Evolutionary conservation across 1,140 invertebrate genomes (phyloP).

Genomic region (Metopolophium dirhodum): DNA sequence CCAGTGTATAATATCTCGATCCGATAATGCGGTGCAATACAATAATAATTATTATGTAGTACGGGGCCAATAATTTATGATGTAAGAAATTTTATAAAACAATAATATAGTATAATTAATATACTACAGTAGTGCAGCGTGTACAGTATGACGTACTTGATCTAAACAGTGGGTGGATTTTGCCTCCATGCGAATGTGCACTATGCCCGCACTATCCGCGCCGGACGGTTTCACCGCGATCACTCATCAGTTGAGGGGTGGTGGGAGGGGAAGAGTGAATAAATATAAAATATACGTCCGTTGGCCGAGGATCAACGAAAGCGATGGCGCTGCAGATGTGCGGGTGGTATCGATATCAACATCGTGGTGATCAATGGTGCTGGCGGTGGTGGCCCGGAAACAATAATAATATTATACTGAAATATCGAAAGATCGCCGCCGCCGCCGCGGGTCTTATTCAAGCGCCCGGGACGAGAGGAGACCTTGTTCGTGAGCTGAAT

Average conservation of each 20-base stretch:
- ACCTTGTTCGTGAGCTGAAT: constrained; percentile 23
- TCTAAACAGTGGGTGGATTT: not conserved
- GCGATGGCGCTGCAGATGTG: not conserved
- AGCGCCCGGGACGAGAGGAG: not conserved
- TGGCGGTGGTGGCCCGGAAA: not conserved
- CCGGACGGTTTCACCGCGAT: not conserved
- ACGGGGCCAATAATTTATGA: not conserved
- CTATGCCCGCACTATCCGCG: too few species aligned
- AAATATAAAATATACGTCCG: not conserved
- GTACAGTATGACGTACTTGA: not conserved
- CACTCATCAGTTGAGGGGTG: not conserved
- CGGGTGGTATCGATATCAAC: not conserved
- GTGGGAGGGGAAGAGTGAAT: not conserved
- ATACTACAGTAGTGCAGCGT: not conserved
- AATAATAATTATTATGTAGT: too few species aligned
- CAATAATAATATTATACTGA: not conserved
- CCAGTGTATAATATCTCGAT: not conserved
- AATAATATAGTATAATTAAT: not conserved
- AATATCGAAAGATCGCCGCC: not conserved
- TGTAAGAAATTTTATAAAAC: not conserved
- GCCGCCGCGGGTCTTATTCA: not conserved
- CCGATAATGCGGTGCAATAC: not conserved
- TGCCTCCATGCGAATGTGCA: not conserved
- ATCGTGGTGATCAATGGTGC: not conserved
- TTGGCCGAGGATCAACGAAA: not conserved